Conservation (phyloP, 2,113 vertebrate species). For the Chloropsis hardwickii region DNA sequence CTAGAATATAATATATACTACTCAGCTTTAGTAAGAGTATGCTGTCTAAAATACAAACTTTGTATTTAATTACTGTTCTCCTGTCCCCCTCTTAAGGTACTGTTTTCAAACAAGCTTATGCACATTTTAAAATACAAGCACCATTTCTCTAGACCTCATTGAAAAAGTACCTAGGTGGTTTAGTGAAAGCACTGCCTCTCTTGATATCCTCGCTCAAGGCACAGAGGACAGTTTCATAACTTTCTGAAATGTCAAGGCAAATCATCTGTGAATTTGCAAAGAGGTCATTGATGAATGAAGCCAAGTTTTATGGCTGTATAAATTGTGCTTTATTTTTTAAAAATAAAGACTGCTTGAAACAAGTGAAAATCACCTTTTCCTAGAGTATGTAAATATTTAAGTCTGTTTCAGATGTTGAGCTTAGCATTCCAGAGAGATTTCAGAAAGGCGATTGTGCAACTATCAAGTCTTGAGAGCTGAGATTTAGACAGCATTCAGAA, state of each 20-base stretch:
- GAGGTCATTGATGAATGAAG: conserved; percentile 56
- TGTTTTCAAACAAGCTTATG: not conserved
- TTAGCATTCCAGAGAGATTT: conserved; percentile 59
- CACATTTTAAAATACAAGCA: not conserved
- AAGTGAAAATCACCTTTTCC: conserved; percentile 66
- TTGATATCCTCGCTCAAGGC: not conserved
- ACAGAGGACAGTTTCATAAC: conserved; percentile 64
- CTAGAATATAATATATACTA: not conserved
- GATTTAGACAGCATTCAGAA: conserved; percentile 52
- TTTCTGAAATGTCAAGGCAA: conserved; percentile 25
- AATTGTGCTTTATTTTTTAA: conserved; percentile 38
- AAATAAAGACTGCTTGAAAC: conserved; percentile 50
- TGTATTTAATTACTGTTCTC: not conserved
- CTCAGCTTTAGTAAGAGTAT: not conserved
- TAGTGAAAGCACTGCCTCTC: not conserved
- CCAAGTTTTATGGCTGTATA: conserved; percentile 21
- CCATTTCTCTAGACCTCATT: not conserved
- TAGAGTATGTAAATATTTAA: conserved; percentile 63
- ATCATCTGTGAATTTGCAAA: conserved; percentile 68
- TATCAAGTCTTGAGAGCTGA: conserved; percentile 42
- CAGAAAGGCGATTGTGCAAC: conserved; percentile 51
- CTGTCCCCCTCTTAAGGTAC: not conserved
- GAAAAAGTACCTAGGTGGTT: not conserved
- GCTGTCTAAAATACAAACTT: not conserved
- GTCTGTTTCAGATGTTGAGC: conserved; percentile 29